Percentiles rank a stretch among this genome's conserved stretches.
These are phyloP conservation scores for Balearica regulorum DNA, from an alignment of 2,797 vertebrate genomes.

Conservation along the genomic window DNA sequence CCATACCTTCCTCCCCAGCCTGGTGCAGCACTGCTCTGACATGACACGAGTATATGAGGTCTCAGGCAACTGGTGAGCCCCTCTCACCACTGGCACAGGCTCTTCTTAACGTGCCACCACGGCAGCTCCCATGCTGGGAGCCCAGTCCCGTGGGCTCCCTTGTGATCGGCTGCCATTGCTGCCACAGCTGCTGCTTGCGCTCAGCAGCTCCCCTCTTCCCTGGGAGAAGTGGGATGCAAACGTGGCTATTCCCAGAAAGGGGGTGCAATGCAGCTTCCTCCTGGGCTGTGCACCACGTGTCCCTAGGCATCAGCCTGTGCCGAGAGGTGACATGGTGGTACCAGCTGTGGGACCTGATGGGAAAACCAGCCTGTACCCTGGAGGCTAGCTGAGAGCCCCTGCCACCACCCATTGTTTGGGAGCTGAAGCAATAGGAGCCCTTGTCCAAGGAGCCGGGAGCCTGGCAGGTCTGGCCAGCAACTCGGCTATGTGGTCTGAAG, in stretches of 20 bases:
- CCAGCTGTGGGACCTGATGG: neutral
- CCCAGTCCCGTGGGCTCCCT: neutral
- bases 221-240: accelerated
- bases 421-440: conserved; percentile 30
- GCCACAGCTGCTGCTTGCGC: neutral
- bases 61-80: neutral
- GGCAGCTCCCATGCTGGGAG: neutral
- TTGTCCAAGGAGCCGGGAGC: neutral
- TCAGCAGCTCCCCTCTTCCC: neutral
- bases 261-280: neutral
- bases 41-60: accelerated
- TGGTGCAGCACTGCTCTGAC: too few relatives aligned
- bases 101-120: neutral
- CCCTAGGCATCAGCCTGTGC: accelerated
- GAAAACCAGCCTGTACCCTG: neutral
- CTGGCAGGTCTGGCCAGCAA: neutral
- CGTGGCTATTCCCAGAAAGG: neutral
- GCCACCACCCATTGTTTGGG: neutral
- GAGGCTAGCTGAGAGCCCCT: neutral
- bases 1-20: neutral
- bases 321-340: neutral
- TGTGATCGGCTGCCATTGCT: accelerated
- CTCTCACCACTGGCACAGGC: neutral
- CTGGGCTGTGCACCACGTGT: accelerated
- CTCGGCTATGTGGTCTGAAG: neutral